Percentiles rank a stretch among this genome's conserved stretches.
phyloP scores from a whole-genome alignment of 2,888 invertebrate genomes.

The Monoplex corrugatus region DNA sequence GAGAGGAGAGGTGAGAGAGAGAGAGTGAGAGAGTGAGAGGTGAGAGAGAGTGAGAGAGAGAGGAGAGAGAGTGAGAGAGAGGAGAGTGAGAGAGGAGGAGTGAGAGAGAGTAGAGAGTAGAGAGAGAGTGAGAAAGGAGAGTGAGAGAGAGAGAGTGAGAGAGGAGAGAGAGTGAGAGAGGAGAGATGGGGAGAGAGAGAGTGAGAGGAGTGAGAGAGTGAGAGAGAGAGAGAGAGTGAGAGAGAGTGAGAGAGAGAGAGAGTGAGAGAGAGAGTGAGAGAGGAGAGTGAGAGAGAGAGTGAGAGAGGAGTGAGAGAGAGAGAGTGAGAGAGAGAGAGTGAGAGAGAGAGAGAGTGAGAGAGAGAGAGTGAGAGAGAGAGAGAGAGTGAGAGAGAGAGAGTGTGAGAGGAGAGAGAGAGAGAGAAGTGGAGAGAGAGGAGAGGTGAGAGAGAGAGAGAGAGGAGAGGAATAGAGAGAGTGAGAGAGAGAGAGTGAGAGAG shows the following conservation, averaged over 20 bases:
- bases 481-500: conserved; percentile 15
- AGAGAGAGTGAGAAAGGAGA: not conserved
- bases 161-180: not conserved
- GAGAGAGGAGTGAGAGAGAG: not conserved
- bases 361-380: no score
- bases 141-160: not conserved
- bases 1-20: no score
- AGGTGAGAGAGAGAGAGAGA: conserved; percentile 29
- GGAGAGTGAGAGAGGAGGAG: not conserved
- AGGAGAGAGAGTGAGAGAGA: not conserved
- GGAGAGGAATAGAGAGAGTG: conserved; percentile 40
- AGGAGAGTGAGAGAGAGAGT: conserved; percentile 6
- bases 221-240: conserved; percentile 18
- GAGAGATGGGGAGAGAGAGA: not conserved
- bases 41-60: no score
- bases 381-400: no score
- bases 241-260: conserved; percentile 32
- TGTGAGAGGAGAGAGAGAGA: conserved; percentile 2
- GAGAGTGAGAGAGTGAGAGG: no score
- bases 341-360: not conserved
- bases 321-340: not conserved
- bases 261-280: conserved; percentile 42
- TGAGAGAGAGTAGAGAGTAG: not conserved
- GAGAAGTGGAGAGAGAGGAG: not conserved
- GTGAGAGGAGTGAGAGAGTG: not conserved